These are phyloP conservation scores for Pristionchus fissidentatus DNA, from an alignment of 2,888 invertebrate species.

Conservation along the genomic window DNA sequence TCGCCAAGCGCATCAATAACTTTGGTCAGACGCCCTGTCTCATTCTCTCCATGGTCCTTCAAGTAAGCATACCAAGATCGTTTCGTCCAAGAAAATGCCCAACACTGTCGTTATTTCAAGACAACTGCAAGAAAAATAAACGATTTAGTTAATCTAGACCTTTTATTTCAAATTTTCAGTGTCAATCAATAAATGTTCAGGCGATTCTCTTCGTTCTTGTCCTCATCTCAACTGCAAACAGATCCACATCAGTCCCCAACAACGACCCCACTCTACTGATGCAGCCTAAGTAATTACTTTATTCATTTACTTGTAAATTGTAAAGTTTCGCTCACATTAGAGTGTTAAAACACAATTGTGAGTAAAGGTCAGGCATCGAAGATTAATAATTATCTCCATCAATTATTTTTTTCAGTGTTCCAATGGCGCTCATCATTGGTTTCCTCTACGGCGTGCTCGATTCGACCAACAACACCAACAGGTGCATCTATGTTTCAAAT, in stretches of 20 bases:
- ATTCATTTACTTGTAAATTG: neutral
- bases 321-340: neutral
- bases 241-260: constrained; percentile 31
- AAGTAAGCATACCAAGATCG: neutral
- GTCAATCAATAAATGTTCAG: no score
- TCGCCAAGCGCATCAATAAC: constrained; percentile 33
- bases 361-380: neutral
- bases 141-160: neutral
- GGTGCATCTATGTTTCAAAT: neutral
- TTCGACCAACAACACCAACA: constrained; percentile 60
- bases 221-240: constrained; percentile 15
- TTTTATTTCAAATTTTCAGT: no score
- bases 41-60: constrained; percentile 7
- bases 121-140: neutral
- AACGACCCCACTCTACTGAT: constrained; percentile 3
- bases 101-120: neutral
- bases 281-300: constrained; percentile 5
- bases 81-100: neutral
- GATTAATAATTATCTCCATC: neutral
- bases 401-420: constrained; percentile 49
- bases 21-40: constrained; percentile 47
- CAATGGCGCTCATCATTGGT: constrained; percentile 55
- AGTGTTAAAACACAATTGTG: neutral
- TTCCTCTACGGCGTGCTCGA: constrained; percentile 62
- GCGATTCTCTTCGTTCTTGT: constrained; percentile 7